phyloP scores from a whole-genome alignment of 2,888 invertebrate genomes.

The Lycaena phlaeas region DNA sequence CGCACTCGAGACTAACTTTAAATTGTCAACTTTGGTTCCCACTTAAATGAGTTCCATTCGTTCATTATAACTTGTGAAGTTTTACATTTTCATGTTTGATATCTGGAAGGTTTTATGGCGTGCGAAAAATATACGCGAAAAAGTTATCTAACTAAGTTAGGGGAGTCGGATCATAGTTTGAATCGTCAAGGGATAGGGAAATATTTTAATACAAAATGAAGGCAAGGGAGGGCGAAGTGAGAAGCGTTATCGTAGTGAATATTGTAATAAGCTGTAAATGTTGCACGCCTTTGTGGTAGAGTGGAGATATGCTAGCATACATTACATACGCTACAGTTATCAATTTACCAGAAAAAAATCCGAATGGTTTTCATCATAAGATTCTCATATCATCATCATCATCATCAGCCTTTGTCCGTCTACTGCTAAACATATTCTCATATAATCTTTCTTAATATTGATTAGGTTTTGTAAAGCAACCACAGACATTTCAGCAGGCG shows the following conservation, averaged over 20 bases:
- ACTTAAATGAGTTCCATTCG: constrained; percentile 53
- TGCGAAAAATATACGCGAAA: constrained; percentile 9
- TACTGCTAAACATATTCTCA: no score
- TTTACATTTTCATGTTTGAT: constrained; percentile 22
- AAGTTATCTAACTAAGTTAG: constrained; percentile 9
- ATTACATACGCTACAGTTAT: no score
- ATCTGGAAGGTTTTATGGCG: background rate
- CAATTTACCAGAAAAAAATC: no score
- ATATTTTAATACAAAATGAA: constrained; percentile 41
- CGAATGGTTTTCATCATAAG: no score
- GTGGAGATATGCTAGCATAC: no score
- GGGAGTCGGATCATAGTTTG: constrained; percentile 9
- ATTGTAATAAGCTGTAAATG: constrained; percentile 5
- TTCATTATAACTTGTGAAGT: constrained; percentile 38
- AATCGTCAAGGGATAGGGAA: constrained; percentile 24
- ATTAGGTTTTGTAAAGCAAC: no score
- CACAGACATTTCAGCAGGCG: no score
- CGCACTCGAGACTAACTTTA: constrained; percentile 53
- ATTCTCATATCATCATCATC: no score
- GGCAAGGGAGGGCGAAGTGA: constrained; percentile 22
- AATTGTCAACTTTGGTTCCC: constrained; percentile 60
- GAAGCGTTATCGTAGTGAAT: constrained; percentile 7
- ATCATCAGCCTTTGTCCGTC: no score
- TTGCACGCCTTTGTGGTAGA: background rate
- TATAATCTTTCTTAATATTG: no score